Conservation (phyloP, 2,888 invertebrate species). For the Ellobium chinense region DNA sequence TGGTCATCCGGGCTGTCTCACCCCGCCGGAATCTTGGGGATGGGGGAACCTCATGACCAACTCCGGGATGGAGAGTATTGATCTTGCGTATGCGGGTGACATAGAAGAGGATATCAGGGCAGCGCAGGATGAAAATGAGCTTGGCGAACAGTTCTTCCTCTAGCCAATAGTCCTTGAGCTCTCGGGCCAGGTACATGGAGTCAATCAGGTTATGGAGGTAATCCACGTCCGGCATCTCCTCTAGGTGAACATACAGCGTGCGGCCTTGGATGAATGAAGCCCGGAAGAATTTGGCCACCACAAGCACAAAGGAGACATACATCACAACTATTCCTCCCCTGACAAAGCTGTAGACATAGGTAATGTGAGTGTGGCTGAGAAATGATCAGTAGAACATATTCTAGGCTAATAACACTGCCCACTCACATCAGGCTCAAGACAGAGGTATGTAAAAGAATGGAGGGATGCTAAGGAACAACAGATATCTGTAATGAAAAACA, state of each 20-base stretch:
- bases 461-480: no score
- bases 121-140: slow-evolving; percentile 38
- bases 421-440: no score
- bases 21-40: no score
- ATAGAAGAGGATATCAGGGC: slow-evolving; percentile 38
- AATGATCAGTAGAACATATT: no score
- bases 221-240: slow-evolving; percentile 39
- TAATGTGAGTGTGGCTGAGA: no score
- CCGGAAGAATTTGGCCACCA: slow-evolving; percentile 35
- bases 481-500: no score
- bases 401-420: no score
- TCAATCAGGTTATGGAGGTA: slow-evolving; percentile 4
- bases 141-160: slow-evolving; percentile 44
- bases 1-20: no score
- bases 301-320: slow-evolving; percentile 41
- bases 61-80: background rate
- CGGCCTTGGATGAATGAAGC: slow-evolving; percentile 13
- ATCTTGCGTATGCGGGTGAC: slow-evolving; percentile 25
- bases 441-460: no score
- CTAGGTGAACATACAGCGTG: slow-evolving; percentile 7
- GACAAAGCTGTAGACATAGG: slow-evolving; percentile 30
- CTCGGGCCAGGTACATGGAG: slow-evolving; percentile 30
- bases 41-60: no score
- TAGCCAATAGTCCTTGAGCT: slow-evolving; percentile 44
- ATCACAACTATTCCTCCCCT: slow-evolving; percentile 32